These are phyloP conservation scores for Actinopyga echinites DNA, from an alignment of 53 echinoderm and acorn worm genomes.

Conservation along the genomic window DNA sequence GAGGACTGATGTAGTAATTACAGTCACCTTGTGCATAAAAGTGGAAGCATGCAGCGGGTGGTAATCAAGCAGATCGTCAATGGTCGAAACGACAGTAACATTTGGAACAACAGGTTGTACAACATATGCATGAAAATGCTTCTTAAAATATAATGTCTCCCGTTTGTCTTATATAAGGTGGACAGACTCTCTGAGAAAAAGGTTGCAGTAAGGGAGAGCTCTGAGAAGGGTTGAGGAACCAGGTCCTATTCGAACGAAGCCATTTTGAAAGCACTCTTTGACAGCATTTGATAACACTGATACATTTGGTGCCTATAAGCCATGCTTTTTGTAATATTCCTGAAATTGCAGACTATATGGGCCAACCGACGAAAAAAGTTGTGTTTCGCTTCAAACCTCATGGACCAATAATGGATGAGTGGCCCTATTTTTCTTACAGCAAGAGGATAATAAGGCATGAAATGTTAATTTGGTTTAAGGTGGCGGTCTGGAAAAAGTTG, in stretches of 20 bases:
- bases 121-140: conserved; percentile 51
- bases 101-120: conserved; percentile 40
- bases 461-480: conserved; percentile 59
- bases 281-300: conserved; percentile 18
- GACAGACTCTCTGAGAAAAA: conserved; percentile 15
- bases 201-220: conserved; percentile 1
- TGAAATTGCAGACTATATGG: conserved; percentile 44
- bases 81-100: not conserved
- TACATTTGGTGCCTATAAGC: conserved; percentile 58
- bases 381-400: conserved; percentile 73
- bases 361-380: conserved; percentile 58
- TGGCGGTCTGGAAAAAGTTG: conserved; percentile 17
- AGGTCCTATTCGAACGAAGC: conserved; percentile 35
- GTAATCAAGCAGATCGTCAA: conserved; percentile 50
- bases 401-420: conserved; percentile 52
- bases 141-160: conserved; percentile 30
- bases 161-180: conserved; percentile 38
- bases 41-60: conserved; percentile 49
- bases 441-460: conserved; percentile 57
- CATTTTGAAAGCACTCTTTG: not conserved
- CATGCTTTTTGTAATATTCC: conserved; percentile 50
- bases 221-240: conserved; percentile 18
- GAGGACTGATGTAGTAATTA: conserved; percentile 53
- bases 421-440: conserved; percentile 55
- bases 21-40: conserved; percentile 29